These are phyloP conservation scores for Trachymyrmex septentrionalis DNA, from an alignment of 1,140 invertebrate species.

Conservation along the genomic window DNA sequence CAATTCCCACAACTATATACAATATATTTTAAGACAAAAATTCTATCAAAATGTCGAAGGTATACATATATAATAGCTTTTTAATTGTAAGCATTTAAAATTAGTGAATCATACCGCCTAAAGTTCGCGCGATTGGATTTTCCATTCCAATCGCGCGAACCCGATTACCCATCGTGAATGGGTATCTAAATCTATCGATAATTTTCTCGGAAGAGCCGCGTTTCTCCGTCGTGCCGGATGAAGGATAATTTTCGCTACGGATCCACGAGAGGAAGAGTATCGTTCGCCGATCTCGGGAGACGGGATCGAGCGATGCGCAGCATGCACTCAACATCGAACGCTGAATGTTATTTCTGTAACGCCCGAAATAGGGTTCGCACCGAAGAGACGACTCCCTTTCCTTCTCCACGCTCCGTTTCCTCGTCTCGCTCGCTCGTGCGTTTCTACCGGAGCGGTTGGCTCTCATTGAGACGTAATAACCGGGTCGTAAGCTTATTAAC, in stretches of 20 bases:
- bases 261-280: neutral
- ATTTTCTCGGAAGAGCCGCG: neutral
- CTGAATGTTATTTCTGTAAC: conserved; percentile 83
- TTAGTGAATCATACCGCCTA: no score
- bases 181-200: neutral
- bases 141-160: no score
- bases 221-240: neutral
- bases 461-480: conserved; percentile 73
- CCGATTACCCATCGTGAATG: neutral
- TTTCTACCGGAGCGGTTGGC: conserved; percentile 59
- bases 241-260: neutral
- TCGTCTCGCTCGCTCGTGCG: conserved; percentile 15
- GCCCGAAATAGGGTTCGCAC: conserved; percentile 83
- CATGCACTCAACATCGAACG: conserved; percentile 74
- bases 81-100: no score
- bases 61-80: no score
- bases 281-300: conserved; percentile 29
- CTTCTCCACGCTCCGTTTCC: conserved; percentile 44
- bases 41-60: no score
- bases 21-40: no score
- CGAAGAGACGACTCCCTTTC: conserved; percentile 72
- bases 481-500: conserved; percentile 49
- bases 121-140: no score
- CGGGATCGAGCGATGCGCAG: conserved; percentile 51
- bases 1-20: no score